phyloP scores from a whole-genome alignment of 2,113 vertebrate species.

The Panurus biarmicus region DNA sequence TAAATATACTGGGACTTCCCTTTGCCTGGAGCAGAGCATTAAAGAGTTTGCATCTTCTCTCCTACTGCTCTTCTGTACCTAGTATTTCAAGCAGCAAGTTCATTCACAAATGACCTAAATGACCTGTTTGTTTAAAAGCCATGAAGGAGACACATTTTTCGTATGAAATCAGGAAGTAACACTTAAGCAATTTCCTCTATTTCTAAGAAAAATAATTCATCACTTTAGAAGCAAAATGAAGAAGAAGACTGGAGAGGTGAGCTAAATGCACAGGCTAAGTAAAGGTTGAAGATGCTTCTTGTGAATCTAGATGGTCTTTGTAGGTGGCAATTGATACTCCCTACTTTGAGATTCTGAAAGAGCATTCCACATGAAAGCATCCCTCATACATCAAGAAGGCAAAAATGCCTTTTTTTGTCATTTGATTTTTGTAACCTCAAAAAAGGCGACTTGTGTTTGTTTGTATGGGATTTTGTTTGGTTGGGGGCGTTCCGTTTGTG shows the following conservation, averaged over 20 bases:
- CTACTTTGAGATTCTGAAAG: not conserved
- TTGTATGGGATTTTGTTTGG: not conserved
- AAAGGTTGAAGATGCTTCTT: not conserved
- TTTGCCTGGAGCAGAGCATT: not conserved
- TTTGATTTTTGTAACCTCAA: not conserved
- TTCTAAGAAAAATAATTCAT: not conserved
- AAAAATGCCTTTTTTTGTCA: not conserved
- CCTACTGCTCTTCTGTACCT: not conserved
- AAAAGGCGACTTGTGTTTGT: not conserved
- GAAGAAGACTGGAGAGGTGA: not conserved
- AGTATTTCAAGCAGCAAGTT: not conserved
- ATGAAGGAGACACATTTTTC: not conserved
- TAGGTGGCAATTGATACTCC: not conserved
- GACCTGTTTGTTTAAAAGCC: not conserved
- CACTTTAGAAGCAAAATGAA: not conserved
- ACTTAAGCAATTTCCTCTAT: not conserved
- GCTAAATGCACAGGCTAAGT: not conserved
- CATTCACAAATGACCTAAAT: not conserved
- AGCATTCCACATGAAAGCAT: not conserved
- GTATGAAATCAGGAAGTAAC: not conserved
- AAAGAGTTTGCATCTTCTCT: not conserved
- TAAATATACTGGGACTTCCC: not conserved
- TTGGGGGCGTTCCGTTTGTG: not conserved
- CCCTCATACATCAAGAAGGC: not conserved
- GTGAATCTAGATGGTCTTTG: not conserved